Conservation (phyloP, 2,888 invertebrate genomes). For the Mellilla xanthometata region DNA sequence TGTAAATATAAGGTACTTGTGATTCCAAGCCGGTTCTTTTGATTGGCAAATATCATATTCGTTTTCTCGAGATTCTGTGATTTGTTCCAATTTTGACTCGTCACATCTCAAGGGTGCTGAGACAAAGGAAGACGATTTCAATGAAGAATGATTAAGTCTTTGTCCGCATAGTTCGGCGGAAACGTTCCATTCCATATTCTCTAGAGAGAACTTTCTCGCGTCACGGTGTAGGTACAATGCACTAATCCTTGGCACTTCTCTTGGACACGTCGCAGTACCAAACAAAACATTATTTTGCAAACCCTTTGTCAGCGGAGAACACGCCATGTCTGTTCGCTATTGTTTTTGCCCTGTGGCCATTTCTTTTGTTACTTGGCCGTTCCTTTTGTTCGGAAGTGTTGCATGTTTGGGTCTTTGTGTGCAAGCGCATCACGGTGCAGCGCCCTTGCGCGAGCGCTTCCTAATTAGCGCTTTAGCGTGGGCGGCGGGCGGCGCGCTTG, state of each 20-base stretch:
- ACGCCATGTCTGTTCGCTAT: slow-evolving; percentile 45
- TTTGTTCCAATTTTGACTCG: neutral
- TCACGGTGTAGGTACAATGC: slow-evolving; percentile 20
- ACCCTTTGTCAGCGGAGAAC: slow-evolving; percentile 61
- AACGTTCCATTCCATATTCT: slow-evolving; percentile 18
- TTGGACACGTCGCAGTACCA: slow-evolving; percentile 43
- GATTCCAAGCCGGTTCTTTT: slow-evolving; percentile 50
- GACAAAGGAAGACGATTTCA: slow-evolving; percentile 5
- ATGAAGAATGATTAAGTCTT: slow-evolving; percentile 14
- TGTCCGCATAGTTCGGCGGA: slow-evolving; percentile 17
- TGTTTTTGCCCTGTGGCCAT: slow-evolving; percentile 55
- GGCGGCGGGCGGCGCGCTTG: slow-evolving; percentile 55
- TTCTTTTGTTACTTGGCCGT: slow-evolving; percentile 56
- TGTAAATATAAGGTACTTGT: slow-evolving; percentile 45
- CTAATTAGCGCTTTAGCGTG: slow-evolving; percentile 73
- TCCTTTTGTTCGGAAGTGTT: slow-evolving; percentile 56
- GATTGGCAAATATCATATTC: slow-evolving; percentile 24
- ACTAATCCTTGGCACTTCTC: slow-evolving; percentile 35
- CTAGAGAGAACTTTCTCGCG: slow-evolving; percentile 20
- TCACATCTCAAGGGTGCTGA: slow-evolving; percentile 8
- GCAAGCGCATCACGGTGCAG: slow-evolving; percentile 54
- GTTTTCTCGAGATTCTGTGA: slow-evolving; percentile 3
- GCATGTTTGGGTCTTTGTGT: slow-evolving; percentile 43
- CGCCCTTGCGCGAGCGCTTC: slow-evolving; percentile 74
- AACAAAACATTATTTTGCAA: slow-evolving; percentile 57